These are phyloP conservation scores for Pyrochroa serraticornis DNA, from an alignment of 2,888 invertebrate genomes.

Conservation along the genomic window DNA sequence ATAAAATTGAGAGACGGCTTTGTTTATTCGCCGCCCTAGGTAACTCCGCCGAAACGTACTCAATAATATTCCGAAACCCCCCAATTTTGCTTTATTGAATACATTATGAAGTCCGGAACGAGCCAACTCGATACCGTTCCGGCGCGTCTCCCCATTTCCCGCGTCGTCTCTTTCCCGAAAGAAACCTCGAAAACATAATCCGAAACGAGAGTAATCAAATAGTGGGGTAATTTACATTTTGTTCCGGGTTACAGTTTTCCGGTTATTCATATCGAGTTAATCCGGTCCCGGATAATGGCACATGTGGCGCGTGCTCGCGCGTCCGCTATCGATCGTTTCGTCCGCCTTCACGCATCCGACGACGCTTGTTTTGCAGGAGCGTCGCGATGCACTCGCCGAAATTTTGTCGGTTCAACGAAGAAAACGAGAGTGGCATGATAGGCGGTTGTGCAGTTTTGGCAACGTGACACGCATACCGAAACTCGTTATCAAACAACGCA, in stretches of 20 bases:
- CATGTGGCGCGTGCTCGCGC: slow-evolving; percentile 44
- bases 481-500: slow-evolving; percentile 42
- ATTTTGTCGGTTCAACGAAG: slow-evolving; percentile 4
- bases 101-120: slow-evolving; percentile 13
- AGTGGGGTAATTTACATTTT: slow-evolving; percentile 43
- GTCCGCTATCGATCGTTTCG: slow-evolving; percentile 38
- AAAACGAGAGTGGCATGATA: slow-evolving; percentile 44
- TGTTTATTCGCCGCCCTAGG: too few relatives aligned
- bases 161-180: not conserved
- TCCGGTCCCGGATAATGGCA: slow-evolving; percentile 41
- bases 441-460: slow-evolving; percentile 33
- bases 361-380: slow-evolving; percentile 32
- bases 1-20: too few relatives aligned
- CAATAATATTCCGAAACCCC: not conserved
- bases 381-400: slow-evolving; percentile 8
- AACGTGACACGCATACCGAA: slow-evolving; percentile 43
- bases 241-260: slow-evolving; percentile 44
- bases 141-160: not conserved
- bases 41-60: too few relatives aligned
- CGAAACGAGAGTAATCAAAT: slow-evolving; percentile 40
- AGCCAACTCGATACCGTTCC: not conserved
- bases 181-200: slow-evolving; percentile 33
- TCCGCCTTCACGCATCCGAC: slow-evolving; percentile 5
- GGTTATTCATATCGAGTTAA: slow-evolving; percentile 44
- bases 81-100: slow-evolving; percentile 17